phyloP scores from a whole-genome alignment of 2,888 invertebrate species.

The Eupithecia dodoneata region DNA sequence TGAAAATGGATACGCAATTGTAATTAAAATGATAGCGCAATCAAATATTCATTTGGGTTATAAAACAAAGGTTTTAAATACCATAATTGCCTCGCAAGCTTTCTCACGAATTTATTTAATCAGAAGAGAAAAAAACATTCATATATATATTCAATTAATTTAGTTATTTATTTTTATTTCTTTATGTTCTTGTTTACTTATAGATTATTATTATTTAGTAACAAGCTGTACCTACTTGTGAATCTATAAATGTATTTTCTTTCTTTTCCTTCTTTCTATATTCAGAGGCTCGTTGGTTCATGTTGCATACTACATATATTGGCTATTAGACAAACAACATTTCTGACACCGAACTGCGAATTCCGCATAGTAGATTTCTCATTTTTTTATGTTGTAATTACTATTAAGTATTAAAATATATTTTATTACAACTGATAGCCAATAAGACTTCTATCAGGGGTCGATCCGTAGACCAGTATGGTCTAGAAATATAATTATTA shows the following conservation, averaged over 20 bases:
- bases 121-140: not conserved
- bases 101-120: slow-evolving; percentile 17
- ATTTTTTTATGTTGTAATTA: too few relatives aligned
- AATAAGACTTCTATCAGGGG: not conserved
- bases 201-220: too few relatives aligned
- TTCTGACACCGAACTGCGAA: not conserved
- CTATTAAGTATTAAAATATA: too few relatives aligned
- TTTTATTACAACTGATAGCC: not conserved
- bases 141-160: too few relatives aligned
- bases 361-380: too few relatives aligned
- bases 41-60: slow-evolving; percentile 12
- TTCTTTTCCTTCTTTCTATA: too few relatives aligned
- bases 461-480: not conserved
- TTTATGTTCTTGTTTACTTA: too few relatives aligned
- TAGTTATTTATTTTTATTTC: too few relatives aligned
- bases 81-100: slow-evolving; percentile 11
- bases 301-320: slow-evolving; percentile 6
- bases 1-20: slow-evolving; percentile 5
- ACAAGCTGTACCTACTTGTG: too few relatives aligned
- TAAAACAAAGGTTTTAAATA: slow-evolving; percentile 6
- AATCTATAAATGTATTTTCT: too few relatives aligned
- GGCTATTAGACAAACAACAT: not conserved
- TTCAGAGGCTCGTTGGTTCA: not conserved
- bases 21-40: slow-evolving; percentile 20
- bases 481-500: not conserved